Base-by-base conservation (phyloP, 2,888 invertebrate species). In the Luperina testacea region DNA sequence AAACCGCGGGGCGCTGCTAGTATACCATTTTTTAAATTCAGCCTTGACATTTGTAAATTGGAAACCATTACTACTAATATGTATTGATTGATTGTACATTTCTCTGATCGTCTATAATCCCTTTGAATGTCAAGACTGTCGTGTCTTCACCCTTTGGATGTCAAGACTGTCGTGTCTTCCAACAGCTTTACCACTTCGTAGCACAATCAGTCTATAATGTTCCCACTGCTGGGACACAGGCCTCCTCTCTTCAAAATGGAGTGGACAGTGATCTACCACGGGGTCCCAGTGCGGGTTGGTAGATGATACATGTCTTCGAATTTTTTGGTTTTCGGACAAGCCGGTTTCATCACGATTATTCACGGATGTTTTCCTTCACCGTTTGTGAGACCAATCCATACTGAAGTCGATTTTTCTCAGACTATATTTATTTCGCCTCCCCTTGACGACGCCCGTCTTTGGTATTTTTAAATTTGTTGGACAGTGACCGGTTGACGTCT, bases 41-140 rank as follows among this genome's bases (percentile, higher is more conserved):
- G 48, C 48, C 57, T 69, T 69, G 68, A 64, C 17, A 69, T 59
- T 57, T 69, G n/a, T 27, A 38, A 38, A 42, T 61, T 68, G 38
- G n/a, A 45, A 75, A 51, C 61, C 17, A 53, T 68, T 15, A 75
- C 45, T 63, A 75, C 38, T 42, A 17, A 64, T 6, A 42, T 42
- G 38, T 42, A 42, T 42, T 42, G 61, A 53, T 51, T 53, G 15
- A 48, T 53, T 2, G 9, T 45, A 57, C 4, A 61, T 61, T 48
- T 61, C 2, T 17, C 57, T 45, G 45, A 57, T 53, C 57, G 48
- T 48, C 48, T 45, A 45, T 38, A 32, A 32, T 32, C 20, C 53
- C 8, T 53, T 20, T 53, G 24, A 24, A 53, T 53, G 15, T 51
- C n/a, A 75, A 32, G n/a, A 20, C 51, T 20, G 11, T 59, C 57